Evolutionary conservation across 2,113 vertebrate species (phyloP).

Genomic region (Hippocampus abdominalis): DNA sequence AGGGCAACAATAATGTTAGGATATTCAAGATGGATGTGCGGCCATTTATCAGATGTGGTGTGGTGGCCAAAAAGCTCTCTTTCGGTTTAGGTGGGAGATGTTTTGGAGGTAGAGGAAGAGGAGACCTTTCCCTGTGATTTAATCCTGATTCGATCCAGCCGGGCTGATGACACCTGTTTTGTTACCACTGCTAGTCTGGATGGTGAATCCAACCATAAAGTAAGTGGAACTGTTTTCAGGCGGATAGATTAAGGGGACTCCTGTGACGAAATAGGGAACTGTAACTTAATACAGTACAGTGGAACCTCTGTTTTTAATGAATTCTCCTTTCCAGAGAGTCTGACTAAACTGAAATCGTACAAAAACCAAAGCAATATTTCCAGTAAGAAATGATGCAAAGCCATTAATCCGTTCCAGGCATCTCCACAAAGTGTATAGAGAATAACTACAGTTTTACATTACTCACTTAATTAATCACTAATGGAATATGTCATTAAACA

Average conservation of each 20-base stretch:
- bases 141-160: constrained; percentile 85
- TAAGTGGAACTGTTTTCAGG: constrained; percentile 38
- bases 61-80: not conserved
- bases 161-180: constrained; percentile 83
- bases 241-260: not conserved
- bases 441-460: not conserved
- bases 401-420: not conserved
- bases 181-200: constrained; percentile 97
- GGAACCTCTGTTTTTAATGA: not conserved
- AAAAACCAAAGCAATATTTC: not conserved
- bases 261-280: not conserved
- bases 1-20: not conserved
- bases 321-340: not conserved
- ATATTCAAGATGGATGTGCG: not conserved
- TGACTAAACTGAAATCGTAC: not conserved
- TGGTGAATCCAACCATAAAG: constrained; percentile 97
- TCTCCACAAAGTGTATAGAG: not conserved
- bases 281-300: not conserved
- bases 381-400: not conserved
- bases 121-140: constrained; percentile 98
- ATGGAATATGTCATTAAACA: not conserved
- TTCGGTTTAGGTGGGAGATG: constrained; percentile 84
- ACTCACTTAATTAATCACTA: not conserved
- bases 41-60: not conserved
- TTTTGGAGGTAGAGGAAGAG: constrained; percentile 87